phyloP scores from a whole-genome alignment of 1,140 invertebrate genomes.

The Paracyclopina nana region DNA sequence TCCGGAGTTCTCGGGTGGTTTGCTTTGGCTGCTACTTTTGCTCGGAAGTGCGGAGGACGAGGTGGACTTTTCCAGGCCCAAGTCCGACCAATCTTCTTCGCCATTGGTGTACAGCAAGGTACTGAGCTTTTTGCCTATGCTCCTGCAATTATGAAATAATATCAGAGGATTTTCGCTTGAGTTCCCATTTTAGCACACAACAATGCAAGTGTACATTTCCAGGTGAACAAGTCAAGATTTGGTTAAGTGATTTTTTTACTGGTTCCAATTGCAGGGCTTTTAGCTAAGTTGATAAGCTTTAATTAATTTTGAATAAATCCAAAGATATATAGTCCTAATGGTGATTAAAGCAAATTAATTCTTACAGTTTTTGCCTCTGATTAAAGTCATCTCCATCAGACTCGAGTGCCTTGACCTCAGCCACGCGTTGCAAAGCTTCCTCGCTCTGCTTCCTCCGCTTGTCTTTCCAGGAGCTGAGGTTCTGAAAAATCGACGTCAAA shows the following conservation, averaged over 20 bases:
- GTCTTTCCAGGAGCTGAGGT: constrained; percentile 9
- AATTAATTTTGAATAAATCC: no score
- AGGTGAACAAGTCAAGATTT: no score
- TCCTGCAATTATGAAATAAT: no score
- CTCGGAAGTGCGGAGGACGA: no score
- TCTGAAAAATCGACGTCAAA: neutral
- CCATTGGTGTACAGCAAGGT: neutral
- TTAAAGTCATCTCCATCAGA: neutral
- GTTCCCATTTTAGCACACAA: no score
- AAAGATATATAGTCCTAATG: no score
- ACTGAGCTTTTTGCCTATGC: constrained; percentile 7
- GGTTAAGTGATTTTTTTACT: no score
- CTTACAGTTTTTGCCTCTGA: neutral
- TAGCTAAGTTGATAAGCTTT: no score
- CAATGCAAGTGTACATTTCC: no score
- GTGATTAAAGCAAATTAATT: no score
- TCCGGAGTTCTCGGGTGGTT: neutral
- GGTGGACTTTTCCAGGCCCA: neutral
- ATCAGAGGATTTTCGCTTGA: no score
- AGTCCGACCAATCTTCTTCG: constrained; percentile 6
- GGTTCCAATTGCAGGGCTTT: no score
- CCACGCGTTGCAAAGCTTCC: constrained; percentile 3
- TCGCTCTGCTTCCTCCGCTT: constrained; percentile 13
- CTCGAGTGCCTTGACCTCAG: constrained; percentile 9
- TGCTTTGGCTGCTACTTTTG: neutral